Percentiles rank a stretch among this genome's conserved stretches.
phyloP scores from a whole-genome alignment of 2,113 vertebrate species.

The Pelusios castaneus region DNA sequence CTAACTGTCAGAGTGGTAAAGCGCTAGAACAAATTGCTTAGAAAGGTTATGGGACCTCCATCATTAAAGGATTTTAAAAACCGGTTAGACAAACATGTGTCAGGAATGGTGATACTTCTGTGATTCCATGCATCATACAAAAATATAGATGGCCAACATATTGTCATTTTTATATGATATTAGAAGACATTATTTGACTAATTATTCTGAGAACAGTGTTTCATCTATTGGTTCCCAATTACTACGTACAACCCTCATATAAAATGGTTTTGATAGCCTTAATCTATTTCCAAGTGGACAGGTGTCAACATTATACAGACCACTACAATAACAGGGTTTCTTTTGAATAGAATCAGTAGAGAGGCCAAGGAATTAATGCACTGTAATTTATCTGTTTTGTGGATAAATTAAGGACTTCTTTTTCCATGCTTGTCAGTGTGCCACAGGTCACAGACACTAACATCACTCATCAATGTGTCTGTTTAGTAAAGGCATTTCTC shows the following conservation, averaged over 20 bases:
- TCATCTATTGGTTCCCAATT: background rate
- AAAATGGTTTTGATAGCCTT: background rate
- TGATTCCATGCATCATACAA: background rate
- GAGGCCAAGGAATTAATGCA: background rate
- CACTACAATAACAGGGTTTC: background rate
- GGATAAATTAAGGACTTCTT: background rate
- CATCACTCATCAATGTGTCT: background rate
- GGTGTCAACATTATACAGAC: fast-evolving
- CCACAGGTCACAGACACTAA: background rate
- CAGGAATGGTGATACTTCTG: background rate
- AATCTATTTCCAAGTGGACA: background rate
- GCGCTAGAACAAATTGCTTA: background rate
- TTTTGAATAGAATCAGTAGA: background rate
- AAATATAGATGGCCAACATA: background rate
- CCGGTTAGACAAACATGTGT: background rate
- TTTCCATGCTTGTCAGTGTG: background rate
- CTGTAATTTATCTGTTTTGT: background rate
- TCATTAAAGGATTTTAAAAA: background rate
- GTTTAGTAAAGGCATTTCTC: background rate
- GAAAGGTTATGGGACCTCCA: background rate
- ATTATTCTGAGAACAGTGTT: background rate
- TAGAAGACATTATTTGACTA: background rate
- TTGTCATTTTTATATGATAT: background rate
- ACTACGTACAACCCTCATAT: background rate
- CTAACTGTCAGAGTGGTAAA: background rate